Base-by-base conservation (phyloP, 2,113 vertebrate genomes). In the Bombycilla garrulus region DNA sequence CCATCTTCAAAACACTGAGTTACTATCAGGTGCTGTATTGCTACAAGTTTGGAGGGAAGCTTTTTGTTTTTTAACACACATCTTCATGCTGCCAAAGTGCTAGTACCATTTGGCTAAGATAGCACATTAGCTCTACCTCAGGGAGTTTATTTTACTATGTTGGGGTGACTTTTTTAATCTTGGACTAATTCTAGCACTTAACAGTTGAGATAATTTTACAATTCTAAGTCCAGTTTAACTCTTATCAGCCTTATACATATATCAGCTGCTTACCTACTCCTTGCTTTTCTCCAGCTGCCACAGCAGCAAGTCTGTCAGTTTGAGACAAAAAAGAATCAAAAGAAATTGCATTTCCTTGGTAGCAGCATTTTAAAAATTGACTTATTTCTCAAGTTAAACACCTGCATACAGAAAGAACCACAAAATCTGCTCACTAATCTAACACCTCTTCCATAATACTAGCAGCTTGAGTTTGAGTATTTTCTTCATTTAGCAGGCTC, bases 191-290 rank as follows among this genome's bases (percentile, higher is more conserved):
- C 28, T 26, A 54, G 10, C 9, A 35, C 21, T 70, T 50, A n/a
- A 1, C 4, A 50, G 6, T 54, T 71, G 4, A 25, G 31, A 45
- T 36, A 1, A 48, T 48, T 84, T 76, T 28, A 15, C 25, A 47
- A 79, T 54, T 9, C 9, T 10, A 38, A n/a, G 12, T 36, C 23
- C 21, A 38, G 12, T 42, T 64, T 26, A 79, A 85, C 6, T 21
- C 10, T 23, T 23, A 72, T n/a, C n/a, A 70, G 6, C 4, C 53
- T 31, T 45, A 29, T 17, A n/a, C 0, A 0, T 38, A 2, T n/a
- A 28, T 36, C 28, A 45, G 14, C 10, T 92, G 4, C n/a, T 44
- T 71, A 23, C n/a, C 6, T 53, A 53, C n/a, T 57, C 6, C 20
- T 45, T 81, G 25, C 6, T 18, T 33, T 64, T 80, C 21, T 67